phyloP scores from a whole-genome alignment of 1,140 invertebrate species.

The Drosophila quadrilineata region DNA sequence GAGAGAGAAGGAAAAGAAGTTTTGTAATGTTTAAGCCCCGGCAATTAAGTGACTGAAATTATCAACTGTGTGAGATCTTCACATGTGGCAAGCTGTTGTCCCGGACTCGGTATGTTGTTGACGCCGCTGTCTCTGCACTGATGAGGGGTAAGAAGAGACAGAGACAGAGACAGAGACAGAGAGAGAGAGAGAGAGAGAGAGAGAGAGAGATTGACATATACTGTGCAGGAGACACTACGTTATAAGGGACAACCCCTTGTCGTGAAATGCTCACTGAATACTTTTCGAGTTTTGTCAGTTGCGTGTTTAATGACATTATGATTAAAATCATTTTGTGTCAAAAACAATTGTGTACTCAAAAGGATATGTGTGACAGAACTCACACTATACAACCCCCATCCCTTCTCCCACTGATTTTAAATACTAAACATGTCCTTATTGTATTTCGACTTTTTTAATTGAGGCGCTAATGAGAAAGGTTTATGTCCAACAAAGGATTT shows the following conservation, averaged over 20 bases:
- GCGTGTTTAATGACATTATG: slow-evolving; percentile 78
- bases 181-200: not conserved
- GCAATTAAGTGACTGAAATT: slow-evolving; percentile 75
- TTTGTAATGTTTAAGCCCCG: slow-evolving; percentile 76
- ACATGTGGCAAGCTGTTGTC: slow-evolving; percentile 52
- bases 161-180: not conserved
- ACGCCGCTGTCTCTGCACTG: slow-evolving; percentile 22
- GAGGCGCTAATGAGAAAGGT: slow-evolving; percentile 48
- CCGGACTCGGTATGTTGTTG: slow-evolving; percentile 36
- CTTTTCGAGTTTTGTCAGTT: slow-evolving; percentile 49
- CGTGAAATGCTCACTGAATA: slow-evolving; percentile 42
- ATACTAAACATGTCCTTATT: slow-evolving; percentile 30
- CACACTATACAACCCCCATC: no score
- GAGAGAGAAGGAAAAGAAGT: slow-evolving; percentile 33
- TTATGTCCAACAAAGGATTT: slow-evolving; percentile 26
- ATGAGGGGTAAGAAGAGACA: not conserved
- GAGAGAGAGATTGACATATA: no score
- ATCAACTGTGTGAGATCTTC: slow-evolving; percentile 64
- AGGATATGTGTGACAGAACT: slow-evolving; percentile 15
- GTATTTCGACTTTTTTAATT: slow-evolving; percentile 44
- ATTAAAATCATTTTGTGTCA: slow-evolving; percentile 79
- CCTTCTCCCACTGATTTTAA: no score
- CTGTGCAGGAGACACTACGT: not conserved
- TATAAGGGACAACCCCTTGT: slow-evolving; percentile 19
- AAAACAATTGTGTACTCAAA: slow-evolving; percentile 70